Base-by-base conservation (phyloP, 2,888 invertebrate genomes). In the Margaritifera margaritifera region DNA sequence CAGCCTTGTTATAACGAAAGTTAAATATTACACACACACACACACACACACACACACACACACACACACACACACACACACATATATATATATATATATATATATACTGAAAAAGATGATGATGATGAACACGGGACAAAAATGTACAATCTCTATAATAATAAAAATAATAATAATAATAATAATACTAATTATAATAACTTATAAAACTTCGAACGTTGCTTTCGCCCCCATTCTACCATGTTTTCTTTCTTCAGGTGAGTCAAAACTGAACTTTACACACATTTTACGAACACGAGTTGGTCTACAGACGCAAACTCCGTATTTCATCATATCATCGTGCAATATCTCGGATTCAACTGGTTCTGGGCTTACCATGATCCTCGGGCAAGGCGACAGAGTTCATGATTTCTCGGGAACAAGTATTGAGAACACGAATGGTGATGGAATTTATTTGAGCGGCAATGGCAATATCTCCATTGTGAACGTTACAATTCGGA, bases 261-360 rank as follows among this genome's bases (percentile, higher is more conserved):
- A 50, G 22, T 50, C 50, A n/a, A 31, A 15, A 20, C 24, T 61
- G 2, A 51, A 50, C 11, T 61, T 61, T 51, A 61, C 61, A 8
- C 24, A 25, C 1, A 50, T 61, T 4, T n/a, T 11, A 15, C n/a
- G 24, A 24, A 61, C 61, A 42, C 22, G 18, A 31, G 4, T 20
- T 22, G 61, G 61, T 6, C 11, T 61, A n/a, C n/a, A 22, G 4
- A 19, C 61, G 0, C 20, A 20, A 6, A 61, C 6, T 51, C 51
- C 50, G 4, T n/a, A 42, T 24, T 61, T 61, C 4, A 8, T 20
- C 19, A 25, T 61, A 11, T 15, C 22, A 1, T 19, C 61, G 1
- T 61, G 50, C n/a, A 61, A 27, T n/a, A 61, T 61, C 50, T 50
- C 61, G 18, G 24, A 50, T 51, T 50, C 61, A 24, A 19, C 61